phyloP scores from a whole-genome alignment of 1,140 invertebrate species.

The Tetragonula clypearis region DNA sequence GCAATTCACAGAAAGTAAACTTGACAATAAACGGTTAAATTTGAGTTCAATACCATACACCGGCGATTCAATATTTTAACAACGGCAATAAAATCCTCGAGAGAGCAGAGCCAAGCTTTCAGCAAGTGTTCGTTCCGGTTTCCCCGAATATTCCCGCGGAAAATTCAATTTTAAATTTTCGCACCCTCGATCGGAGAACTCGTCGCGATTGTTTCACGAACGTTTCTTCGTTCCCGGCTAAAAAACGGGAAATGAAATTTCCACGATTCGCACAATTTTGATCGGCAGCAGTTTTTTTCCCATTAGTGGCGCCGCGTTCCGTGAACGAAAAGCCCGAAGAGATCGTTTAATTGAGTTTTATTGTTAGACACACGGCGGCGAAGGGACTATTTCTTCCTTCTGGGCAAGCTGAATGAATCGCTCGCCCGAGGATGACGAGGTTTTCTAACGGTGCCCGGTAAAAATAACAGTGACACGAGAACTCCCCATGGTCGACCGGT shows the following conservation, averaged over 20 bases:
- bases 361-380: constrained; percentile 11
- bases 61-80: background rate
- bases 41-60: background rate
- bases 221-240: background rate
- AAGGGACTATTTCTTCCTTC: background rate
- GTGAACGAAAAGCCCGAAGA: background rate
- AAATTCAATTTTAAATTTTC: background rate
- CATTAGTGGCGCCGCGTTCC: background rate
- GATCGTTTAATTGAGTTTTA: constrained; percentile 11
- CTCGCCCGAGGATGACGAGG: constrained; percentile 14
- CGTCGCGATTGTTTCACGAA: background rate
- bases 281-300: background rate
- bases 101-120: background rate
- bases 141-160: too few relatives aligned
- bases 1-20: too few relatives aligned
- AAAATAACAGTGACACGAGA: constrained; percentile 52
- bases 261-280: background rate
- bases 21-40: too few relatives aligned
- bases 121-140: background rate
- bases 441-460: constrained; percentile 43
- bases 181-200: background rate
- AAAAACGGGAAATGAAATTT: constrained; percentile 25
- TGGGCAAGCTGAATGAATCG: constrained; percentile 17
- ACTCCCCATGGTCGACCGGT: background rate
- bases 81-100: background rate